Evolutionary conservation across 37 sponge, comb jelly and placozoan species (phyloP), one percentile per base, ranked within the genome.

Genomic region (Ianthella basta): DNA sequence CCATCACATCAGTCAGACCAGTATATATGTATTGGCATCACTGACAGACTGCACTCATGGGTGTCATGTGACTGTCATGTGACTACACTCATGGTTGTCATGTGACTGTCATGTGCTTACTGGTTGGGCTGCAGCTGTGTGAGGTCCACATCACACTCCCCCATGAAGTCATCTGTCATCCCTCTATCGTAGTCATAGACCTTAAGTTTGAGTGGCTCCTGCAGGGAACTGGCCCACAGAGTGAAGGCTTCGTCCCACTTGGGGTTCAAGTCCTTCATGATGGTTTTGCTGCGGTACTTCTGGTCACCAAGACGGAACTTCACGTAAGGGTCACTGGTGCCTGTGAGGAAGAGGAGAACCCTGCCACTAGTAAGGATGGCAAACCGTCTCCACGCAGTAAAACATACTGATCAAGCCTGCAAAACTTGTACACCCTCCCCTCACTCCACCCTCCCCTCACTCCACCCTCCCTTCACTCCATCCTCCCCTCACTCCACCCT

Each of bases 291-390:
- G 27, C 79, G 64, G 55, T 86, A 78, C 81, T 87, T 84, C 64
- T 89, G 82, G 12, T 53, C 60, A 15, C 80, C 86, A 50, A 84
- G 59, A 13, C 79, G 80, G 84, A 96, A 65, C 60, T 96, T 96
- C 39, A 96, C 94, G 86, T 96, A 96, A 0, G 96, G 96, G 65
- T 96, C 94, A 89, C 94, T 91, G 23, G 86, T 95, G 8, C 96
- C 96, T 95, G 69, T 15, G 38, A 36, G 34, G n/a, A 19, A 50
- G 15, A 73, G 30, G 83, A n/a, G 29, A 30, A 35, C 38, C n/a
- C 37, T 30, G n/a, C 5, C 77, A 73, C 12, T 30, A 24, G 29
- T 8, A 35, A 72, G 25, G 3, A 20, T 21, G 21, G 33, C 1
- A 5, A 27, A 29, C 24, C 5, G 38, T 5, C 21, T 35, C 35